Evolutionary conservation across 2,888 invertebrate genomes (phyloP), one percentile per base, ranked within the genome.

Genomic region (Volucella inanis): DNA sequence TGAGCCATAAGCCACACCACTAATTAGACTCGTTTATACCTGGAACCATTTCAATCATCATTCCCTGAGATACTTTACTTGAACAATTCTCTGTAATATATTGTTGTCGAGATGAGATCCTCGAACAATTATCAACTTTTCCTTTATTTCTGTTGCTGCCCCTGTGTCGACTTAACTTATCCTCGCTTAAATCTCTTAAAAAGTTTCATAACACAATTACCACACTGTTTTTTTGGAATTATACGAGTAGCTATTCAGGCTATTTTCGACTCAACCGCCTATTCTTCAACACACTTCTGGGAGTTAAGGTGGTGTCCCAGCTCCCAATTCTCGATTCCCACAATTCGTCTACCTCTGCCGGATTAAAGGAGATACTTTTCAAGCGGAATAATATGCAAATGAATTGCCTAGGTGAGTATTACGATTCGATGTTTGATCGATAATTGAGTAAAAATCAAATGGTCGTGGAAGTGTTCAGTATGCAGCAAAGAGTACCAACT

Each of bases 351-450:
- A 0, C 38, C n/a, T 14, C 9, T 14, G 15, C 31, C 50, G 4
- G 52, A 10, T 12, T 54, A 71, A 76, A 39, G 80, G 74, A 79
- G 22, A 22, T 79, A 57, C 67, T 65, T 75, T 79, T 79, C 71
- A 64, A 71, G 75, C 54, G 71, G 79, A 79, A 65, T 70, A 84
- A 71, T 79, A 84, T 84, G 84, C 84, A 84, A 79, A 79, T 84
- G 79, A 79, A 84, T 70, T 71, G 41, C 59, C 75, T 65, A 79
- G 75, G 75, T 75, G 68, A 68, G 75, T 57, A 78, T 70, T 75
- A 65, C 74, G 75, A 55, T 76, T 79, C 79, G 75, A 79, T 84
- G 84, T 84, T 84, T 84, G 84, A 84, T 84, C 84, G 84, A 84
- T 84, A 84, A 79, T 79, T 84, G 79, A 49, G 65, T 62, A 61